phyloP scores from a whole-genome alignment of 2,797 vertebrate genomes.

The Acrocephalus scirpaceus region DNA sequence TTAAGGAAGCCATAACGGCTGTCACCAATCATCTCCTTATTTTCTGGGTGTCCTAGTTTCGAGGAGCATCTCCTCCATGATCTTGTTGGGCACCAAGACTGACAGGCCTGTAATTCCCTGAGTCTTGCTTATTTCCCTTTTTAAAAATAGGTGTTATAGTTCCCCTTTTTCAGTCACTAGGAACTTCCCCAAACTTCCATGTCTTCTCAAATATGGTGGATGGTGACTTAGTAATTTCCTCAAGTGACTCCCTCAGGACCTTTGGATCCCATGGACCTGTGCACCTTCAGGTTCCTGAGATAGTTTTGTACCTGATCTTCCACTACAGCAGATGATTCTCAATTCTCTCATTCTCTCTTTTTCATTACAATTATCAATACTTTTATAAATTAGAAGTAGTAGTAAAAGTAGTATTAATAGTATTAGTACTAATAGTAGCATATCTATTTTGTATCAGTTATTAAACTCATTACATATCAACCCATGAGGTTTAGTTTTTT shows the following conservation, averaged over 20 bases:
- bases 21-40: background rate
- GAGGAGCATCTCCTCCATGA: background rate
- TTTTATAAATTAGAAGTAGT: background rate
- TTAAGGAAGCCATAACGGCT: background rate
- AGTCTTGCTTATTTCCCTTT: background rate
- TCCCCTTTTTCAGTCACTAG: background rate
- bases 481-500: background rate
- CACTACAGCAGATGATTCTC: background rate
- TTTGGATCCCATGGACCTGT: background rate
- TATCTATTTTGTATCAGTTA: background rate
- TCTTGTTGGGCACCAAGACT: background rate
- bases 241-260: background rate
- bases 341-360: background rate
- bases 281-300: background rate
- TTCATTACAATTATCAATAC: background rate
- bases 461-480: background rate
- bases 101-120: background rate
- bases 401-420: background rate
- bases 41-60: background rate
- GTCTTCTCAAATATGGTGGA: background rate
- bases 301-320: background rate
- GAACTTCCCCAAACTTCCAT: no score
- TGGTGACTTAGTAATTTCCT: background rate
- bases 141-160: background rate
- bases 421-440: background rate